These are phyloP conservation scores for Bradypodion pumilum DNA, from an alignment of 2,797 vertebrate genomes.

Conservation along the genomic window DNA sequence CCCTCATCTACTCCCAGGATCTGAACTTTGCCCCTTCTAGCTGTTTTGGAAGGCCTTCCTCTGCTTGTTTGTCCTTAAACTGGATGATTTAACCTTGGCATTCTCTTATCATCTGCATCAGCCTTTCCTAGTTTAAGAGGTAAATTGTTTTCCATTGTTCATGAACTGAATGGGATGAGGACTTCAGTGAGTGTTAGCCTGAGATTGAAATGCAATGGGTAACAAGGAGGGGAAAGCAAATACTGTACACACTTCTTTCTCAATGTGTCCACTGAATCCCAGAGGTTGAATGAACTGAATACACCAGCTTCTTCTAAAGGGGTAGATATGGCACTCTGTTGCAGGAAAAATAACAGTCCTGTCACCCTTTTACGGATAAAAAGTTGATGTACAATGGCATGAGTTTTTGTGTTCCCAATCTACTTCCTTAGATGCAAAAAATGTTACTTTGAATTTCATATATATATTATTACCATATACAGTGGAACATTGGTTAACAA, in stretches of 20 bases:
- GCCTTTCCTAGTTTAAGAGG: slow-evolving; percentile 50
- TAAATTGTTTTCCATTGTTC: slow-evolving; percentile 63
- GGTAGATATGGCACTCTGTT: neutral
- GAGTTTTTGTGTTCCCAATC: neutral
- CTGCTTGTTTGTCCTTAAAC: neutral
- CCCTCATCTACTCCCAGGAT: neutral
- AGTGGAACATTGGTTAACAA: too few relatives aligned
- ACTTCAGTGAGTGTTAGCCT: slow-evolving; percentile 39
- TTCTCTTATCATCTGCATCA: slow-evolving; percentile 57
- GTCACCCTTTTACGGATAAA: too few relatives aligned
- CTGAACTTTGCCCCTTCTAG: neutral
- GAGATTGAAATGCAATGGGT: slow-evolving; percentile 53
- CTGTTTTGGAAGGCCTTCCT: slow-evolving; percentile 32
- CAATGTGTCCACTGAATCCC: rapidly evolving
- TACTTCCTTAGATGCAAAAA: neutral
- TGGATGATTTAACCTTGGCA: slow-evolving; percentile 60
- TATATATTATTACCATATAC: too few relatives aligned
- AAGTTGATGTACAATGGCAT: too few relatives aligned
- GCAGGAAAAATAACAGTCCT: neutral
- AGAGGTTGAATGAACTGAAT: neutral
- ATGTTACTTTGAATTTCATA: neutral
- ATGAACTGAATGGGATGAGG: slow-evolving; percentile 58
- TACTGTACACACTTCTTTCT: slow-evolving; percentile 36
- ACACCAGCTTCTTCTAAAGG: neutral
- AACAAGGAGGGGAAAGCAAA: slow-evolving; percentile 42